phyloP scores from a whole-genome alignment of 2,113 vertebrate species.

The Pseudopipra pipra region DNA sequence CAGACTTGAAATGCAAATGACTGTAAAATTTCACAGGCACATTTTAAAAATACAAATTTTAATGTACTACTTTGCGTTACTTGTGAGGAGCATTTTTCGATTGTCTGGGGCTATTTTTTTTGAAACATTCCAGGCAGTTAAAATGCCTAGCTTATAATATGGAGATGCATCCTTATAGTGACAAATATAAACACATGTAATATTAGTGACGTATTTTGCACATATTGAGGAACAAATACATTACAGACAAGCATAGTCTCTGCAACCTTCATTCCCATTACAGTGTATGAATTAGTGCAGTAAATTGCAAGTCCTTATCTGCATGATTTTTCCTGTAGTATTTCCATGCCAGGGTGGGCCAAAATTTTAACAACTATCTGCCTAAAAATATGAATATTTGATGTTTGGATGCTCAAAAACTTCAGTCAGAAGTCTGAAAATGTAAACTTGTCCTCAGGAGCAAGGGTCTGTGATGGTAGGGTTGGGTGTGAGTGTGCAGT shows the following conservation, averaged over 20 bases:
- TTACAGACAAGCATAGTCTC: background rate
- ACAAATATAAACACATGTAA: background rate
- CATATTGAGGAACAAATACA: background rate
- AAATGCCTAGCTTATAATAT: background rate
- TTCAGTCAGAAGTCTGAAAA: background rate
- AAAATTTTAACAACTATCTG: background rate
- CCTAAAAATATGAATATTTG: background rate
- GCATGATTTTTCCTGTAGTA: background rate
- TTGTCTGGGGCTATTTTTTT: background rate
- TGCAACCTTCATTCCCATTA: background rate
- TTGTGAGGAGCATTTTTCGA: background rate
- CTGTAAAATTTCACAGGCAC: conserved; percentile 22
- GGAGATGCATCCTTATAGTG: background rate
- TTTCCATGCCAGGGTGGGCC: background rate
- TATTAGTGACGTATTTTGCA: background rate
- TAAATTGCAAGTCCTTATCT: background rate
- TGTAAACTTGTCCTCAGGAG: background rate
- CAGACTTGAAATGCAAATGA: conserved; percentile 40
- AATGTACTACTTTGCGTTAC: background rate
- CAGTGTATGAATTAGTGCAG: background rate
- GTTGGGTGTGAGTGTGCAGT: background rate
- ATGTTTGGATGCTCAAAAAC: background rate
- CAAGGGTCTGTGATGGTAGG: background rate
- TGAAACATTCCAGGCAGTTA: background rate
- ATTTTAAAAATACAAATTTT: conserved; percentile 43